A percentile compares a stretch with the other conserved stretches of the same genome.
phyloP scores from a whole-genome alignment of 2,888 invertebrate species.

The Myathropa florea region DNA sequence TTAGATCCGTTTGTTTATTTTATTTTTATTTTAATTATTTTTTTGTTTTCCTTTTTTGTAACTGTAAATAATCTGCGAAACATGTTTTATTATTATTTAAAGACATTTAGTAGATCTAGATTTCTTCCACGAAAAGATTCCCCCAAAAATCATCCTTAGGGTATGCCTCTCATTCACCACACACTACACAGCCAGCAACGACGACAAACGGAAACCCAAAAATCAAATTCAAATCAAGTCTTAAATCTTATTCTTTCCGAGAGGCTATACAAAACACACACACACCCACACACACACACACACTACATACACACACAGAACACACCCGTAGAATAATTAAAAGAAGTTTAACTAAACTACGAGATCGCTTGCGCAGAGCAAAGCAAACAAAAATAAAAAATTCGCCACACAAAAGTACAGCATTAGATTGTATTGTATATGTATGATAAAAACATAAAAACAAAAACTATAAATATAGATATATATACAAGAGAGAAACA shows the following conservation, averaged over 20 bases:
- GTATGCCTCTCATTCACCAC: conserved; percentile 46
- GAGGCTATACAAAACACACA: conserved; percentile 40
- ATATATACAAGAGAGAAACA: conserved; percentile 53
- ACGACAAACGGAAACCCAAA: not conserved
- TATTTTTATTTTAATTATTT: conserved; percentile 15
- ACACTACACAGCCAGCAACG: too few species aligned
- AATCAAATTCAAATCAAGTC: not conserved
- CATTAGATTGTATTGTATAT: conserved; percentile 65
- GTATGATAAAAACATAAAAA: conserved; percentile 31
- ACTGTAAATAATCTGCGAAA: conserved; percentile 68
- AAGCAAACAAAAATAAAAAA: conserved; percentile 34
- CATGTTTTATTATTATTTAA: conserved; percentile 62
- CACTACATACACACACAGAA: not conserved
- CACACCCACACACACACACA: conserved; percentile 20
- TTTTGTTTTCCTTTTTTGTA: conserved; percentile 14
- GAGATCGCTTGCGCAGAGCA: conserved; percentile 41
- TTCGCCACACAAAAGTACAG: conserved; percentile 64
- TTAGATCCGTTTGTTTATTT: conserved; percentile 25
- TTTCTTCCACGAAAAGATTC: conserved; percentile 63
- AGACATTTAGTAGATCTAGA: conserved; percentile 69
- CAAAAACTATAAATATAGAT: conserved; percentile 46
- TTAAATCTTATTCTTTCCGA: conserved; percentile 30
- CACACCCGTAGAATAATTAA: conserved; percentile 65
- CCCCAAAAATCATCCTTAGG: conserved; percentile 21
- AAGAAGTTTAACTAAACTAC: conserved; percentile 54